Evolutionary conservation across 2,797 vertebrate species (phyloP).

Genomic region (Micromesistius poutassou): DNA sequence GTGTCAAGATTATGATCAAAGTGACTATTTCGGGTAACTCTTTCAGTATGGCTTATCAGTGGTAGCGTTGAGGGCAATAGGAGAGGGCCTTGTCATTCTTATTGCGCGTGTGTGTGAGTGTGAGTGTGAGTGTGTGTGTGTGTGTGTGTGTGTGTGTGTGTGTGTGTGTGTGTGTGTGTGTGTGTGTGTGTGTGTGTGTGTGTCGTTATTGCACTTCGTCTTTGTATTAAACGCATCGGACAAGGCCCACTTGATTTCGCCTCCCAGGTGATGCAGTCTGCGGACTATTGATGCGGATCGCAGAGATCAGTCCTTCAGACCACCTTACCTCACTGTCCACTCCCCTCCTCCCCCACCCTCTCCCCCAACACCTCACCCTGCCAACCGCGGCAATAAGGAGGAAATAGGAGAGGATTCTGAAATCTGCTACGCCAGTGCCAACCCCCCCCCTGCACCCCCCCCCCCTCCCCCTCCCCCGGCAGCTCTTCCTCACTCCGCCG

Average conservation of each 20-base stretch:
- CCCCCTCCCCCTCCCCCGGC: conserved; percentile 30
- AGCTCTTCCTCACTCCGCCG: conserved; percentile 46
- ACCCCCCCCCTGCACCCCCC: conserved; percentile 22
- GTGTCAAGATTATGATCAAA: conserved; percentile 52
- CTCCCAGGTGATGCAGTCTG: conserved; percentile 41
- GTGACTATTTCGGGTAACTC: conserved; percentile 52
- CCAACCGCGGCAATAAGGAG: conserved; percentile 36
- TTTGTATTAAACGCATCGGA: conserved; percentile 30
- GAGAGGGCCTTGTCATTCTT: conserved; percentile 40
- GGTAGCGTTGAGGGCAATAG: conserved; percentile 45
- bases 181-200: conserved; percentile 44
- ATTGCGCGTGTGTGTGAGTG: conserved; percentile 41
- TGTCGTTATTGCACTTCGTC: conserved; percentile 61
- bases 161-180: conserved; percentile 41
- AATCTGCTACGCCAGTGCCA: conserved; percentile 49
- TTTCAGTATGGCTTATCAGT: conserved; percentile 45
- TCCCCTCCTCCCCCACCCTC: conserved; percentile 12
- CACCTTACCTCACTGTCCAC: too few relatives aligned
- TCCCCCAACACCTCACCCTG: conserved; percentile 64
- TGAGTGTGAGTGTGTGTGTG: conserved; percentile 54
- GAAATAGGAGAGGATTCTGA: conserved; percentile 49
- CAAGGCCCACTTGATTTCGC: conserved; percentile 44
- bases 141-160: conserved; percentile 47
- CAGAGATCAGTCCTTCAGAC: conserved; percentile 28
- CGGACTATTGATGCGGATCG: conserved; percentile 46